A percentile compares a stretch with the other conserved stretches of the same genome.
phyloP scores from a whole-genome alignment of 2,797 vertebrate genomes.

The Megalops cyprinoides region DNA sequence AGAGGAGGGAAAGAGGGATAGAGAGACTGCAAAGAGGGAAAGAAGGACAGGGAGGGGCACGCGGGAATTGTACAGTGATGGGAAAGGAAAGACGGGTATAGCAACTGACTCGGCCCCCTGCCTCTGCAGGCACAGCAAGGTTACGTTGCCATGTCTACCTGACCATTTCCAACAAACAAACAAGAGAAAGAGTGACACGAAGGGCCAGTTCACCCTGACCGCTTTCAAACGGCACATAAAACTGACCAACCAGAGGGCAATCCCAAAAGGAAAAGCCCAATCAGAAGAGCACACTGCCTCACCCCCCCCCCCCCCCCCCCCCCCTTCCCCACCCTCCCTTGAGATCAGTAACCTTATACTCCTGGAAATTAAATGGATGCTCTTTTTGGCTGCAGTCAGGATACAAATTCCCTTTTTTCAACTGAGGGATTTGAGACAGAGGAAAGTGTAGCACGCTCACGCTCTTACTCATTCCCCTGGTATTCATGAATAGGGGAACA shows the following conservation, averaged over 20 bases:
- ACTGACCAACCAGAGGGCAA: neutral
- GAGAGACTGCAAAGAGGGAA: neutral
- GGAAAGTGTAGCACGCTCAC: too few species aligned
- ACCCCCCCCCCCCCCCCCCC: neutral
- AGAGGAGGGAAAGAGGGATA: neutral
- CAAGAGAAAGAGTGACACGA: too few species aligned
- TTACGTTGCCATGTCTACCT: neutral
- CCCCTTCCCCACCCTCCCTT: neutral
- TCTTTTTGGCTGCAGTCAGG: neutral
- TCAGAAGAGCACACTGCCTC: too few species aligned
- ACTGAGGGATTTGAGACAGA: neutral
- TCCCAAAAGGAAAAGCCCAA: neutral
- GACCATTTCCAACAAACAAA: neutral
- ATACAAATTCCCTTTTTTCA: neutral
- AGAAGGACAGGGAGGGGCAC: neutral
- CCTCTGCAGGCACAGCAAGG: neutral
- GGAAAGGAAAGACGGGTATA: neutral
- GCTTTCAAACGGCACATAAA: neutral
- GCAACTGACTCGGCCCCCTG: neutral
- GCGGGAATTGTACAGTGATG: too few species aligned
- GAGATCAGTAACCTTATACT: slow-evolving; percentile 3
- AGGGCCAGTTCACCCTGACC: neutral
- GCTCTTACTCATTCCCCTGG: neutral
- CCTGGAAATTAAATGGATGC: slow-evolving; percentile 11
- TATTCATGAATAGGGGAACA: neutral